phyloP scores from a whole-genome alignment of 2,113 vertebrate genomes.

The Nibea albiflora region DNA sequence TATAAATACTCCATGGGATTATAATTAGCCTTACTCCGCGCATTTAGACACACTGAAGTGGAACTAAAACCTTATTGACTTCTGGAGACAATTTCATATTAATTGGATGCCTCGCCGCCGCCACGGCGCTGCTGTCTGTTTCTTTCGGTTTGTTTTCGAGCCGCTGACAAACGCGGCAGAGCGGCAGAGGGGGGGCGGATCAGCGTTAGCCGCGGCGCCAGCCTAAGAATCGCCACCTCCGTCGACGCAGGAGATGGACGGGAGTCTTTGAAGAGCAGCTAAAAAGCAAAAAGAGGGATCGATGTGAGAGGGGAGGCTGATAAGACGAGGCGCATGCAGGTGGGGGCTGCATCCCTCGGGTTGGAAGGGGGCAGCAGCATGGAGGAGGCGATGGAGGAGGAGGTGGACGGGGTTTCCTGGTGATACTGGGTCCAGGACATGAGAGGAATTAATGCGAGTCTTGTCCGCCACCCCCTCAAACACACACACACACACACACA shows the following conservation, averaged over 20 bases:
- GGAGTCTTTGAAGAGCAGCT: conserved; percentile 20
- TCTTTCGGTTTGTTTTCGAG: conserved; percentile 34
- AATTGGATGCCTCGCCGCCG: conserved; percentile 68
- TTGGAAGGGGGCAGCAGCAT: neutral
- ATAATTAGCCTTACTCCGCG: conserved; percentile 79
- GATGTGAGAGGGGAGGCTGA: conserved; percentile 38
- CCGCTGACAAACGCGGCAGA: conserved; percentile 34
- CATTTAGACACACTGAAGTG: conserved; percentile 74
- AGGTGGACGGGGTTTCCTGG: conserved; percentile 39
- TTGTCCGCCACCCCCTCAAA: neutral
- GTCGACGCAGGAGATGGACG: neutral
- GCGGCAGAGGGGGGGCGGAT: conserved; percentile 35
- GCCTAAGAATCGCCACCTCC: no score
- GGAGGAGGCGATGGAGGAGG: neutral
- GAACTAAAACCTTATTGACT: conserved; percentile 81
- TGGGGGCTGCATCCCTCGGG: conserved; percentile 21
- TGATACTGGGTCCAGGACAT: conserved; percentile 35
- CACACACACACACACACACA: conserved; percentile 35
- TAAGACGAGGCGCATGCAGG: conserved; percentile 35
- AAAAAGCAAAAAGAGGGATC: conserved; percentile 36
- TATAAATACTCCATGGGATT: conserved; percentile 76
- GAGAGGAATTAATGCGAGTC: conserved; percentile 57
- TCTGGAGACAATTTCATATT: conserved; percentile 75
- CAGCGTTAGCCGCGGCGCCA: conserved; percentile 44
- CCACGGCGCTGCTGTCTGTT: conserved; percentile 8